Evolutionary conservation across 2,797 vertebrate genomes (phyloP).

Genomic region (Pogoniulus pusillus): DNA sequence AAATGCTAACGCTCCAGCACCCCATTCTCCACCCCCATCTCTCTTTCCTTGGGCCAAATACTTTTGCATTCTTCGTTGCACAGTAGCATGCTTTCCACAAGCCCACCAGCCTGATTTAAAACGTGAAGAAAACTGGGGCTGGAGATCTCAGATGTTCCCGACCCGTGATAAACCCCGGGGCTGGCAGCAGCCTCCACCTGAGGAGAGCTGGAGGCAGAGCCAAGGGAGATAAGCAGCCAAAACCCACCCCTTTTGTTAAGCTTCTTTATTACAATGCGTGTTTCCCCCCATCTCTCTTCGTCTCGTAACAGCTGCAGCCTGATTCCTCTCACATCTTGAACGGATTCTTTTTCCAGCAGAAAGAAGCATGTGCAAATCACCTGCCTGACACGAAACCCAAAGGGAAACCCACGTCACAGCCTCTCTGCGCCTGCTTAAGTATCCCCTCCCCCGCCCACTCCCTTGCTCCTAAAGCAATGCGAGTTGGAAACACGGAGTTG

Average conservation of each 20-base stretch:
- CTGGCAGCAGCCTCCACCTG: not conserved
- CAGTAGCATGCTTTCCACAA: not conserved
- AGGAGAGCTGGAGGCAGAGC: not conserved
- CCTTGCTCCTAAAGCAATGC: not conserved
- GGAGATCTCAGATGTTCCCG: not conserved
- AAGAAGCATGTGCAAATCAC: not conserved
- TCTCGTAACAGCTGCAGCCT: not conserved
- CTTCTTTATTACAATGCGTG: not conserved
- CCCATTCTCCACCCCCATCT: rapidly evolving
- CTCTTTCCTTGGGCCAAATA: not conserved
- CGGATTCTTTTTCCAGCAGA: not conserved
- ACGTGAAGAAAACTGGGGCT: not conserved
- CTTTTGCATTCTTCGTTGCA: not conserved
- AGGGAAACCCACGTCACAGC: not conserved
- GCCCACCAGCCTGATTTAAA: not conserved
- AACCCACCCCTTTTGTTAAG: not conserved
- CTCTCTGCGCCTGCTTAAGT: not conserved
- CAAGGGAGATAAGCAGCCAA: not conserved
- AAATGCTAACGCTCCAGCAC: not conserved
- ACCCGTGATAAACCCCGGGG: rapidly evolving
- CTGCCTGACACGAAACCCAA: not conserved
- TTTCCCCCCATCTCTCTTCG: not conserved
- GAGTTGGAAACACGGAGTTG: not conserved
- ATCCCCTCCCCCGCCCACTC: not conserved
- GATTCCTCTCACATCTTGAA: not conserved